phyloP scores from a whole-genome alignment of 1,140 invertebrate genomes.

The Bombus fervidus region DNA sequence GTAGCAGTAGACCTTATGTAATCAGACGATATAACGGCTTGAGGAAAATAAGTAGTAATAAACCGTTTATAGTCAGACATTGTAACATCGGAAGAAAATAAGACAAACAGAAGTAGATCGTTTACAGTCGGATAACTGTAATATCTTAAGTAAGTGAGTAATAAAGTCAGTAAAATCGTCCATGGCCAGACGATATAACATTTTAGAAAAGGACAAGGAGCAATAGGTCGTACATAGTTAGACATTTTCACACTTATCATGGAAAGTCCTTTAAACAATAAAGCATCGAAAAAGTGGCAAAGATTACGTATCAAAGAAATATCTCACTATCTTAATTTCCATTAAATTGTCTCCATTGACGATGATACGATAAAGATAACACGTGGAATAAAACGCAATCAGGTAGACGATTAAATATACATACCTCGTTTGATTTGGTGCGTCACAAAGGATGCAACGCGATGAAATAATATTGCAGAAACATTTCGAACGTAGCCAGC shows the following conservation, averaged over 20 bases:
- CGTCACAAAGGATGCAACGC: background rate
- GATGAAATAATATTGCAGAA: conserved; percentile 31
- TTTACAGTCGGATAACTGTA: no score
- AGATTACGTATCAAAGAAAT: background rate
- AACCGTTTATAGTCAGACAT: background rate
- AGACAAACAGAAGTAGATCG: background rate
- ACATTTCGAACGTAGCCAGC: background rate
- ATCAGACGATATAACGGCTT: background rate
- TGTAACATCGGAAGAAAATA: background rate
- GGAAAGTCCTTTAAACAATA: no score
- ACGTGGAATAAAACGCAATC: background rate
- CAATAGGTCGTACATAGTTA: no score
- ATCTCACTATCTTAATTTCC: background rate
- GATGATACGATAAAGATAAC: background rate
- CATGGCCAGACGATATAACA: background rate
- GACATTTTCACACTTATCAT: no score
- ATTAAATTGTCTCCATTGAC: background rate
- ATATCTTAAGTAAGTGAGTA: background rate
- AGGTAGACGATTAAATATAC: background rate
- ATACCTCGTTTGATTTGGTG: background rate
- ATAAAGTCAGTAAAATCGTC: background rate
- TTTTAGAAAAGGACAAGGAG: no score
- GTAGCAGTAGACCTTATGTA: no score
- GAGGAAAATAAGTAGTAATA: background rate
- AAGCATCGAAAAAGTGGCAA: no score